A percentile compares a stretch with the other conserved stretches of the same genome.
Evolutionary conservation across 2,113 vertebrate genomes (phyloP).

Genomic region (Lonchura striata): DNA sequence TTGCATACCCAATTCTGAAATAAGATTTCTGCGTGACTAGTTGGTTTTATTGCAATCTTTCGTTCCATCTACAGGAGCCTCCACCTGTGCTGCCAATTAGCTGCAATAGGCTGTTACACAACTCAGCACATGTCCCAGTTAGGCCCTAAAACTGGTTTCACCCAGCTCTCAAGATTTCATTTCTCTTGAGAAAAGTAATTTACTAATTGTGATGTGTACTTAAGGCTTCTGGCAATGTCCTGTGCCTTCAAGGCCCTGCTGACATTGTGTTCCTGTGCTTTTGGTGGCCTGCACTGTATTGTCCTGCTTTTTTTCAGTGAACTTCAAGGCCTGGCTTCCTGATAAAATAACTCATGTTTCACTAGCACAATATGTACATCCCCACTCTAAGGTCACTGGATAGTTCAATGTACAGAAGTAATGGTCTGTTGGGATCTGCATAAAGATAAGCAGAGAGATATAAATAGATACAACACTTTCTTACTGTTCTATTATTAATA

Average conservation of each 20-base stretch:
- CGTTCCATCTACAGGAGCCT: slow-evolving; percentile 3
- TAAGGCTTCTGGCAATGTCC: not conserved
- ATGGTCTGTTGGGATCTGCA: not conserved
- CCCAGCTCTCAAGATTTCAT: not conserved
- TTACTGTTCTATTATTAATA: not conserved
- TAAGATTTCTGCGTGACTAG: slow-evolving; percentile 12
- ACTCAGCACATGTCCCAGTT: not conserved
- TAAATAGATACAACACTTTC: not conserved
- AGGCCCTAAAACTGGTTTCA: slow-evolving; percentile 11
- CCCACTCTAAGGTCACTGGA: not conserved
- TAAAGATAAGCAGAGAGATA: not conserved
- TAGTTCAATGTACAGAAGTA: not conserved
- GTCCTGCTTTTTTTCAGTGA: not conserved
- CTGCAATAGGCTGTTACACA: slow-evolving; percentile 40
- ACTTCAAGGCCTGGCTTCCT: not conserved
- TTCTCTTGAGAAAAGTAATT: not conserved
- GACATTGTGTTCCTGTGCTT: fast-evolving
- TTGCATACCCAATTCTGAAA: not conserved
- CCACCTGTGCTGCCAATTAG: slow-evolving; percentile 16
- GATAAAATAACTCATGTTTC: not conserved
- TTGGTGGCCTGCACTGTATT: not conserved
- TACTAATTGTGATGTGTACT: not conserved
- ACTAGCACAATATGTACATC: not conserved
- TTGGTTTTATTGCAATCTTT: slow-evolving; percentile 24
- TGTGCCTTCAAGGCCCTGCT: not conserved